Evolutionary conservation across 2,113 vertebrate genomes (phyloP), one percentile per base, ranked within the genome.

Genomic region (Cariama cristata): DNA sequence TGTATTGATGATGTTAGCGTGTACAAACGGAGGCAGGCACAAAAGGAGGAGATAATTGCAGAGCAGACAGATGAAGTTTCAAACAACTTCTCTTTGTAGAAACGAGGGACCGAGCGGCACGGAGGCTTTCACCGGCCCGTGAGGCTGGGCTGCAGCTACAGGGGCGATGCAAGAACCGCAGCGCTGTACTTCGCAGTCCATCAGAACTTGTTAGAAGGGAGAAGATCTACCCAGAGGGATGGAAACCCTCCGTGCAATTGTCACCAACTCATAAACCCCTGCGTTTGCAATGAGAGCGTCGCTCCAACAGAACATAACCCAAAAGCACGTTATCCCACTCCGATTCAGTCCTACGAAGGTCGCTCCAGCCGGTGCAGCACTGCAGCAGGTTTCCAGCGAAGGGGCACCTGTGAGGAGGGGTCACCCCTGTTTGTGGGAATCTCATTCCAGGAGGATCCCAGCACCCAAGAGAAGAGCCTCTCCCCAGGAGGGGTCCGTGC

Each of bases 61-160:
- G 82, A 74, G 88, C 88, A 68, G 86, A 68, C n/a, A 56, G 71
- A 58, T 47, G 68, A 91, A 69, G 83, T 58, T 56, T 32, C n/a
- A n/a, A 20, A 42, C 40, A 38, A 84, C n/a, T 95, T 58, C 28
- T 40, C 56, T 21, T 20, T 5, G 52, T 8, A 38, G 40, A 32
- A 69, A 40, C 0, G 38, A 86, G 24, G 0, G 63, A 8, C 33
- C 1, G 26, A 38, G 35, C 0, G 7, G 32, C 0, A 4, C 3
- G 2, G 60, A 11, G 7, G 11, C 79, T 35, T 11, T 4, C 71
- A 32, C 33, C 60, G 10, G 67, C 75, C 72, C 3, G 8, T 2
- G 24, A 30, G 85, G 69, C 52, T 14, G 19, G 55, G 79, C 86
- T 75, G 85, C 53, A 79, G 64, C 84, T 22, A 6, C 4, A 40